These are phyloP conservation scores for Argyresthia albistria DNA, from an alignment of 2,888 invertebrate species.

Conservation along the genomic window DNA sequence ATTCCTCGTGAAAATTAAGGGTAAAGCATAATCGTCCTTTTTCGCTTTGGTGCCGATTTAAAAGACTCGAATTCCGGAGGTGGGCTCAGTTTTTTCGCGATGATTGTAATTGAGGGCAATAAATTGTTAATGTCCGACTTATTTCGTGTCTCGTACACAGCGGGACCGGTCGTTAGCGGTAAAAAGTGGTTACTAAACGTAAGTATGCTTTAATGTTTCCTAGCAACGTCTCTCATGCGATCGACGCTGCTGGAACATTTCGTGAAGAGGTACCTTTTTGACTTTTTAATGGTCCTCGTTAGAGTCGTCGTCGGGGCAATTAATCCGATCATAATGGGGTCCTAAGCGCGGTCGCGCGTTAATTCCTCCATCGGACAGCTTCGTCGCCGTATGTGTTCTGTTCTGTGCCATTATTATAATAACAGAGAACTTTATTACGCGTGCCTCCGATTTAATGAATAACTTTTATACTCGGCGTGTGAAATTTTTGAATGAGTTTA, in stretches of 20 bases:
- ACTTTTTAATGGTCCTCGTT: constrained; percentile 47
- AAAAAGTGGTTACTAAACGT: constrained; percentile 30
- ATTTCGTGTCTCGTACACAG: constrained; percentile 36
- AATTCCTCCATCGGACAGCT: constrained; percentile 9
- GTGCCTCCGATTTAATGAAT: constrained; percentile 36
- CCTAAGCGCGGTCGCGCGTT: constrained; percentile 24
- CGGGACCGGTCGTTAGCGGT: constrained; percentile 39
- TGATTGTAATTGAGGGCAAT: constrained; percentile 64
- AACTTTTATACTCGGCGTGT: constrained; percentile 54
- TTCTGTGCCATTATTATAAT: constrained; percentile 31
- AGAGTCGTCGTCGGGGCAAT: constrained; percentile 37
- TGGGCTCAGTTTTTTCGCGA: constrained; percentile 51
- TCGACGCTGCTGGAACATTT: constrained; percentile 36
- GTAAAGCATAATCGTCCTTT: constrained; percentile 26
- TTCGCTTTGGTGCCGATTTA: constrained; percentile 49
- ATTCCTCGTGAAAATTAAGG: constrained; percentile 64
- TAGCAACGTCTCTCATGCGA: constrained; percentile 35
- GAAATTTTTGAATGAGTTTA: constrained; percentile 19
- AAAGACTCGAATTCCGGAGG: constrained; percentile 49
- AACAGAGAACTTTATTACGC: constrained; percentile 21
- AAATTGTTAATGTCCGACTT: constrained; percentile 58
- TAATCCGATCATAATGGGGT: constrained; percentile 49
- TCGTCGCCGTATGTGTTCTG: constrained; percentile 36
- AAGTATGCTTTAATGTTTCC: constrained; percentile 40
- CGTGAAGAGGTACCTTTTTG: constrained; percentile 35